phyloP scores from a whole-genome alignment of 1,140 invertebrate species.

The Philaenus spumarius region DNA sequence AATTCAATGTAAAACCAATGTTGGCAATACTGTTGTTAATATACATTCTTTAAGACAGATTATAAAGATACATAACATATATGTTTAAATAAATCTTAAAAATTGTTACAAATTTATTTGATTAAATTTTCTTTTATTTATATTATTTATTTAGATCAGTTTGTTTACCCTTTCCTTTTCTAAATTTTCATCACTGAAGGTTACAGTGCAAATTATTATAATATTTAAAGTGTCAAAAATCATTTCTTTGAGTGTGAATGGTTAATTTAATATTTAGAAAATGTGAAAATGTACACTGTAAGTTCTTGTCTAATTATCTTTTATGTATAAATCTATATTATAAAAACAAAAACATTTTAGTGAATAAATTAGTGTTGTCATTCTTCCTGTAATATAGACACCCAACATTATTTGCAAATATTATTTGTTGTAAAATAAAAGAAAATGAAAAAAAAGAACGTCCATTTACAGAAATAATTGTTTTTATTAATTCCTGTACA shows the following conservation, averaged over 20 bases:
- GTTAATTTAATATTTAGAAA: background rate
- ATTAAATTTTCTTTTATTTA: too few relatives aligned
- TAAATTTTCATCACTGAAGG: background rate
- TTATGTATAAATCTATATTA: conserved; percentile 18
- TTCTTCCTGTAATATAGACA: conserved; percentile 18
- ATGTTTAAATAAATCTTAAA: too few relatives aligned
- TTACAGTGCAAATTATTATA: conserved; percentile 2
- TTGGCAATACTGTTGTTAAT: too few relatives aligned
- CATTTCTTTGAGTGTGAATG: background rate
- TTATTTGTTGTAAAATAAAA: conserved; percentile 16
- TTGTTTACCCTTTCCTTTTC: background rate
- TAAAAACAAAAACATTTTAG: conserved; percentile 13
- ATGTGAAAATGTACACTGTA: background rate
- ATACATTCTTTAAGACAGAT: too few relatives aligned
- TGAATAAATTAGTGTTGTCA: conserved; percentile 17
- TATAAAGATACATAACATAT: too few relatives aligned
- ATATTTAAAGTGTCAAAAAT: background rate
- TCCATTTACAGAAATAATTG: conserved; percentile 5
- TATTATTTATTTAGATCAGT: too few relatives aligned
- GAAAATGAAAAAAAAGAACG: conserved; percentile 1
- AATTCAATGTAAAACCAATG: too few relatives aligned
- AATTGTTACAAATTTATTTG: too few relatives aligned
- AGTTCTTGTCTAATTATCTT: conserved; percentile 15
- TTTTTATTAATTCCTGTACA: too few relatives aligned
- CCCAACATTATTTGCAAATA: conserved; percentile 2